Evolutionary conservation across 1,140 invertebrate genomes (phyloP), one percentile per base, ranked within the genome.

Genomic region (Eumaeus atala): DNA sequence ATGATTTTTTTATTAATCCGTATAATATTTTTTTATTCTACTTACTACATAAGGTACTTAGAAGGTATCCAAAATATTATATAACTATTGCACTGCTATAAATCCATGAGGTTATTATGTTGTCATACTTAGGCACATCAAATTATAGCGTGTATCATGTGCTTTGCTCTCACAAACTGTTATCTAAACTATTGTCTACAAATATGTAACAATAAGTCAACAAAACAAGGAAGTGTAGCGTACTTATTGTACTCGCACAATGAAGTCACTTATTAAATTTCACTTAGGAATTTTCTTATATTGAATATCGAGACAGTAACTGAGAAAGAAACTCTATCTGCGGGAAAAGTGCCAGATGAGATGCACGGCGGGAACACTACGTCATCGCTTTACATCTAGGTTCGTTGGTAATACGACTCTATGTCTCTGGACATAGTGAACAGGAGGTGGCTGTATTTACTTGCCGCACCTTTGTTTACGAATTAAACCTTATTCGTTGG

Each of bases 321-420:
- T 54, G 61, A 64, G 59, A 70, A 78, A 74, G 77, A 81, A 80
- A 83, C 72, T 78, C 59, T 66, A 82, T 63, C 66, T 66, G 69
- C 74, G 75, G 74, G 77, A 85, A 83, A 82, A 84, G 78, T 80
- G 74, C 67, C 66, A 76, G 72, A 72, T 71, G 67, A 76, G 67
- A 72, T 64, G 67, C 65, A 64, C 71, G 62, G 64, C 72, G 72
- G 66, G 68, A 76, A 70, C 61, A 58, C 69, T 72, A 78, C 74
- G 82, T 76, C 75, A 80, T 63, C 51, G 52, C 58, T 44, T 57
- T 53, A 64, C 47, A 44, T 56, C 37, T 35, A 12, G 48, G 37
- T 34, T 51, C 33, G 50, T 66, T 57, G 50, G 51, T 78, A 77
- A 66, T 33, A 70, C 66, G 57, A 48, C 56, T 68, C 58, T 78